phyloP scores from a whole-genome alignment of 2,888 invertebrate species.

The Nipponacmea schrenckii region DNA sequence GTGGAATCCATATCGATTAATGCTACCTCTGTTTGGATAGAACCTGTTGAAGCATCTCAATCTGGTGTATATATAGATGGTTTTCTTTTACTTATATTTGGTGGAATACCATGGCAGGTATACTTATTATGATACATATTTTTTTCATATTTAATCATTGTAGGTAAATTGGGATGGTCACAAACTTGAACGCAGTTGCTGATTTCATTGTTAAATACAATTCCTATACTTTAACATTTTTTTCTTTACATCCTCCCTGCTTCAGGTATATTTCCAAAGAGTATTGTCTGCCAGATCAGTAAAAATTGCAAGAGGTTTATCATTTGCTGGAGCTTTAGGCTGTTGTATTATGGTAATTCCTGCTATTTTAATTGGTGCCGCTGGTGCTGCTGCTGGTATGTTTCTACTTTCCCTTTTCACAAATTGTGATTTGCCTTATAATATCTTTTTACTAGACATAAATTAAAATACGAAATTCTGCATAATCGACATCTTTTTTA shows the following conservation, averaged over 20 bases:
- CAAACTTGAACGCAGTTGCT: too few relatives aligned
- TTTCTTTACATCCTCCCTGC: too few relatives aligned
- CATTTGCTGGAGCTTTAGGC: constrained; percentile 94
- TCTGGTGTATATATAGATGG: constrained; percentile 57
- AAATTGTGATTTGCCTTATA: too few relatives aligned
- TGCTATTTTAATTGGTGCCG: constrained; percentile 94
- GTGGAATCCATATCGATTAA: constrained; percentile 78
- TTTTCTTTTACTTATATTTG: constrained; percentile 46
- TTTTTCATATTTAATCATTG: too few relatives aligned
- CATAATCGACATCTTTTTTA: too few relatives aligned
- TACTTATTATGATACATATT: neutral
- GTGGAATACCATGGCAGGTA: constrained; percentile 55
- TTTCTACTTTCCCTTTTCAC: neutral
- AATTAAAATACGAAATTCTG: too few relatives aligned
- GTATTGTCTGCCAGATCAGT: constrained; percentile 96
- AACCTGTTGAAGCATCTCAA: constrained; percentile 39
- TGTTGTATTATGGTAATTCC: constrained; percentile 97
- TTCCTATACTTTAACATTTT: too few relatives aligned
- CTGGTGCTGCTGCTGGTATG: constrained; percentile 91
- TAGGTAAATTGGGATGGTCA: too few relatives aligned
- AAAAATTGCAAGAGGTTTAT: constrained; percentile 88
- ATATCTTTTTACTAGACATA: too few relatives aligned
- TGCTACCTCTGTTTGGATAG: constrained; percentile 73
- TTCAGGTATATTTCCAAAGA: constrained; percentile 98
- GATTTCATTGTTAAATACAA: too few relatives aligned